These are phyloP conservation scores for Brachionus rubens DNA, from an alignment of 1,140 invertebrate species.

Conservation along the genomic window DNA sequence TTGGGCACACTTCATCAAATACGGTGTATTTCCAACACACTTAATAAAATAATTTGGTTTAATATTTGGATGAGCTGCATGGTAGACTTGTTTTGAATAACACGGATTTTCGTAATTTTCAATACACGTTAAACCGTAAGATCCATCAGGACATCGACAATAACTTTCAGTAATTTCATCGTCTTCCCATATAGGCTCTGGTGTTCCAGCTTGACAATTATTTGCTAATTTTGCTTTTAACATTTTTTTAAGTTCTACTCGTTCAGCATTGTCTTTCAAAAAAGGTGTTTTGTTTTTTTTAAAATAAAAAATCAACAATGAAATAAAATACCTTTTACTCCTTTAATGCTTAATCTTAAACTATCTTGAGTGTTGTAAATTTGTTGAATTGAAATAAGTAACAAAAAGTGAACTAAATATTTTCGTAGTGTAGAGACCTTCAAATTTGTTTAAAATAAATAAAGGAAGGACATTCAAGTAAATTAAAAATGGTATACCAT, in stretches of 20 bases:
- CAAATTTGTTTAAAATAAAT: too few relatives aligned
- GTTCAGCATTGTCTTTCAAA: neutral
- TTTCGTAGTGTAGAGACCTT: too few relatives aligned
- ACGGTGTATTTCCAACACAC: slow-evolving; percentile 7
- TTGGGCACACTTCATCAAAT: slow-evolving; percentile 44
- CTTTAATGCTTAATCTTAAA: neutral
- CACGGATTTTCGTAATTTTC: slow-evolving; percentile 35
- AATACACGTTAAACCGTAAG: slow-evolving; percentile 5
- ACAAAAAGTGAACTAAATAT: too few relatives aligned
- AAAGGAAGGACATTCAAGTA: too few relatives aligned
- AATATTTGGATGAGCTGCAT: neutral
- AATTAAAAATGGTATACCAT: too few relatives aligned
- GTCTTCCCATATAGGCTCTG: slow-evolving; percentile 44
- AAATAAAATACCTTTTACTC: slow-evolving; percentile 30
- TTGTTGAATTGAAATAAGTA: too few relatives aligned
- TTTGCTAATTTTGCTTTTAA: slow-evolving; percentile 13
- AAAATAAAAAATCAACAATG: neutral
- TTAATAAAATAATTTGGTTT: slow-evolving; percentile 40
- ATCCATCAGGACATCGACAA: slow-evolving; percentile 33
- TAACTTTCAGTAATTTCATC: slow-evolving; percentile 28
- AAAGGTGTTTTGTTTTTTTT: neutral
- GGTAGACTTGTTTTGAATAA: neutral
- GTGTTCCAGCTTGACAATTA: slow-evolving; percentile 1
- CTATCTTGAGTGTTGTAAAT: too few relatives aligned
- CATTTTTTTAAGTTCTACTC: slow-evolving; percentile 8